Base-by-base conservation (phyloP, 2,797 vertebrate species). In the Characodon lateralis region DNA sequence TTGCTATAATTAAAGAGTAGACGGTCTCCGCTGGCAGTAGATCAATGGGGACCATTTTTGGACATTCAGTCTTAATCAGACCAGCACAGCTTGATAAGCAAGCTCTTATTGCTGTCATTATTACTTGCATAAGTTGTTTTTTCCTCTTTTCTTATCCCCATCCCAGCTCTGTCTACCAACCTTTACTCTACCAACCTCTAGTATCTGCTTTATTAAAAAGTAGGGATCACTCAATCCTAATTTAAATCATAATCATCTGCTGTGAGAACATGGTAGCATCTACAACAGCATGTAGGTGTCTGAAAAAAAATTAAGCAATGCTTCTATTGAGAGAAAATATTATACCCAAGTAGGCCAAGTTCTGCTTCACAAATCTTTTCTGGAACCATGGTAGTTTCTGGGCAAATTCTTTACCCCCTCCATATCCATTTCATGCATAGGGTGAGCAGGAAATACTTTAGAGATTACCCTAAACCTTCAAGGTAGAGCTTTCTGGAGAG, bases 1-100 rank as follows among this genome's bases (percentile, higher is more conserved):
- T 92, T 88, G 89, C 84, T 75, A 85, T 92, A 94, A 94, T 92
- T 85, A 93, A 93, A 94, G 86, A 87, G 84, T 86, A 85, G 82
- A 91, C 87, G 87, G 89, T 91, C 85, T 89, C 84, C 77, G 80
- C 84, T 89, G 90, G 84, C 84, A 87, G 82, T 81, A 78, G 89
- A 93, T 94, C 92, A 93, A 92, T 94, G 86, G 79, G 83, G 81
- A 94, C 80, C 65, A 20, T 88, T 87, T 94, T 90, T 74, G 75
- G 88, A 90, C 85, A 88, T 86, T 76, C 73, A 87, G 83, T 88
- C 90, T 91, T 93, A 94, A 94, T 94, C 90, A 94, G 83, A 83
- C 55, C 46, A 61, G 78, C 83, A 46, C 85, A 81, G 84, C 85
- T 87, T 88, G 84, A 80, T 84, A 78, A 87, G 81, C 91, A 86